These are phyloP conservation scores for Tupaia chinensis DNA, from an alignment of 2,113 vertebrate genomes.

Conservation along the genomic window DNA sequence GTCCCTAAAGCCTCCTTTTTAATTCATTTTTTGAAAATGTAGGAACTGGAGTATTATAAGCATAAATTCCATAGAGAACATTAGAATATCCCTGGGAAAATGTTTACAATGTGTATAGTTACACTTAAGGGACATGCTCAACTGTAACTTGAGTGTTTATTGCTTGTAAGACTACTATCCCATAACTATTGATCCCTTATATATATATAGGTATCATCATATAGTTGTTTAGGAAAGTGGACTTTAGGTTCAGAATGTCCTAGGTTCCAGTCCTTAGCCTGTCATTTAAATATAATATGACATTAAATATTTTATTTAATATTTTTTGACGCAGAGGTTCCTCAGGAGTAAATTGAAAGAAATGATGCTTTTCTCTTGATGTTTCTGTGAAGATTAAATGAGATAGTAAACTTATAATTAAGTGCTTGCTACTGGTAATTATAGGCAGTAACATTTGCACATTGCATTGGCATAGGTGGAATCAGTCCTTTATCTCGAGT, in stretches of 20 bases:
- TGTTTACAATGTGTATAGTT: not conserved
- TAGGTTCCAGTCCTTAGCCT: not conserved
- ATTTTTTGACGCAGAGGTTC: not conserved
- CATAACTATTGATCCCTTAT: not conserved
- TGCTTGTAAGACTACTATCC: not conserved
- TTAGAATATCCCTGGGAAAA: not conserved
- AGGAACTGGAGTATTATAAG: not conserved
- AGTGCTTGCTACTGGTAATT: not conserved
- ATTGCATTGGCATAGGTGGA: not conserved
- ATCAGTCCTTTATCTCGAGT: not conserved
- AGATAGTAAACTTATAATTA: not conserved
- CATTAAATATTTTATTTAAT: not conserved
- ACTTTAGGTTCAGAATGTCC: not conserved
- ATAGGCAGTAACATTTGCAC: not conserved
- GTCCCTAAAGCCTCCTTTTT: not conserved
- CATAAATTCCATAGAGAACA: not conserved
- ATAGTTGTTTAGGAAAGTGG: not conserved
- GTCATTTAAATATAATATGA: not conserved
- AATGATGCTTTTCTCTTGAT: not conserved
- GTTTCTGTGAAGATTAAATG: slow-evolving; percentile 7
- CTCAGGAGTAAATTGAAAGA: not conserved
- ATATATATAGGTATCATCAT: not conserved
- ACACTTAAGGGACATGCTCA: not conserved
- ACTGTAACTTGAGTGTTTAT: not conserved
- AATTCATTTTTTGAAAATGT: not conserved